Conservation (phyloP, 2,113 vertebrate genomes). For the Paracanthobrama guichenoti region DNA sequence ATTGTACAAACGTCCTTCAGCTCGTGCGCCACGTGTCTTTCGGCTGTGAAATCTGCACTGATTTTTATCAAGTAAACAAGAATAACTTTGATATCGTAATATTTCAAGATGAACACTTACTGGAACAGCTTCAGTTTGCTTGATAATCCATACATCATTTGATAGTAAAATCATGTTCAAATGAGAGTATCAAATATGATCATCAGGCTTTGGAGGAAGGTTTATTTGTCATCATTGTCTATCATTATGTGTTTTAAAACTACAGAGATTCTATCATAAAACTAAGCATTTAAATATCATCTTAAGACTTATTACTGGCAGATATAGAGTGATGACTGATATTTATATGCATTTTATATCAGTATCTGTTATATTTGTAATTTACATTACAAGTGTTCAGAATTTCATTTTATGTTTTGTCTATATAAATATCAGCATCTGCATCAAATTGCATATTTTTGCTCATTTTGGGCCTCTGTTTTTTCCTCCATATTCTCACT, state of each 20-base stretch:
- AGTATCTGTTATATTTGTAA: too few species aligned
- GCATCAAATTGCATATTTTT: neutral
- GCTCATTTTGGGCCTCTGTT: neutral
- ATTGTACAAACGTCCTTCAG: neutral
- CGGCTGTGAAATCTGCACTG: neutral
- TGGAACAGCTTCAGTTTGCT: too few species aligned
- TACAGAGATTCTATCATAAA: too few species aligned
- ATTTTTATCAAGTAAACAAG: neutral
- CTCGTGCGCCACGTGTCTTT: neutral
- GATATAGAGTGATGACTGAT: neutral
- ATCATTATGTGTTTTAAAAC: neutral
- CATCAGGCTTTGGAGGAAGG: neutral
- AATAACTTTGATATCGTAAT: neutral
- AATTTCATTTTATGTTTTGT: neutral
- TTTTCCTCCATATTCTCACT: neutral
- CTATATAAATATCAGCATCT: neutral
- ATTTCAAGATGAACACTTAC: neutral
- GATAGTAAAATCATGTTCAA: neutral
- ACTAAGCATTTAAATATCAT: neutral
- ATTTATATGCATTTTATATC: too few species aligned
- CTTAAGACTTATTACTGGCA: neutral
- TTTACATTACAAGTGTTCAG: too few species aligned
- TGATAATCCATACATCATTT: neutral
- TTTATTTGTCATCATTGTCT: neutral
- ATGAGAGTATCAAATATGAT: neutral